Evolutionary conservation across 2,888 invertebrate genomes (phyloP), one percentile per base, ranked within the genome.

Genomic region (Toxonevra muliebris): DNA sequence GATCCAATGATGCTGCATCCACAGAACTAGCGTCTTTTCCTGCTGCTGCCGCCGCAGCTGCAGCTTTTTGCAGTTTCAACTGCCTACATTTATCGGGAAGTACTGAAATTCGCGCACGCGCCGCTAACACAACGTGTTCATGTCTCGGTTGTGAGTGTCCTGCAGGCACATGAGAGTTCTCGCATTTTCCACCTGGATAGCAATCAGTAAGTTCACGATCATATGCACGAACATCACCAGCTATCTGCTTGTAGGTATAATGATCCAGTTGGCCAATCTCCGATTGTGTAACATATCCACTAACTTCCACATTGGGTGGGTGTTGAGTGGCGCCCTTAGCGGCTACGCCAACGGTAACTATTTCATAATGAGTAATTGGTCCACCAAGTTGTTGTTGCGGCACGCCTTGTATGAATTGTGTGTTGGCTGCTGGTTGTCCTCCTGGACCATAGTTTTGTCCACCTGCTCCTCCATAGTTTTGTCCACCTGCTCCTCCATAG

Each of bases 171-270:
- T 63, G 68, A 55, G 70, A 42, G 12, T 69, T 71, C 58, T 77
- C 75, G 60, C 81, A 82, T 1, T 72, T 74, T 0, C 80, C 80
- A 20, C 70, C 74, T 0, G 74, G 68, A 13, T 71, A 70, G 41
- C 81, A 82, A 41, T 73, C 78, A 57, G 68, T 77, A 9, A 80
- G 73, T 55, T 71, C 57, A 19, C 82, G 80, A 13, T 74, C 69
- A 30, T 42, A 68, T 61, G 69, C 69, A 1, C 80, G 74, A 4
- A 73, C 61, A 40, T 77, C 79, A 0, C 78, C 80, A 0, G 71
- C 63, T 5, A 60, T 30, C 58, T 82, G 82, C 45, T 81, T 79
- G 65, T 78, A 74, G 48, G 73, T 55, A 65, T 75, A 80, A 5
- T 58, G 66, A 61, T 77, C 76, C 61, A 82, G 61, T 30, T 74